Base-by-base conservation (phyloP, 2,888 invertebrate species). In the Coecobrya sp. region DNA sequence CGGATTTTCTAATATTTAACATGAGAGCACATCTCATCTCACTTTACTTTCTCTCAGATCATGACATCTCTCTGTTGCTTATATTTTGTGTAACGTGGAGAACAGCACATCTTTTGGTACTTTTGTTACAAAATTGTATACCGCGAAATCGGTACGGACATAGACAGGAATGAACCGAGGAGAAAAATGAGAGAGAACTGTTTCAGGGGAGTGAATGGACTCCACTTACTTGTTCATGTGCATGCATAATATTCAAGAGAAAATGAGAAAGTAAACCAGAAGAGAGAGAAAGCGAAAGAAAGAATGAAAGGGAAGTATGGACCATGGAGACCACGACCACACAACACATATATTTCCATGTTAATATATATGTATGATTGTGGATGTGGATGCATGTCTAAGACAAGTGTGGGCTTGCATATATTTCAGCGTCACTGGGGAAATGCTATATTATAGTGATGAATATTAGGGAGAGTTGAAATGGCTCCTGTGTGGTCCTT, bases 401-500 rank as follows among this genome's bases (percentile, higher is more conserved):
- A 16, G 19, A 70, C 13, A 68, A 30, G 27, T 30, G 65, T 65
- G 59, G 8, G 30, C 65, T 65, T 42, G 25, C 27, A 52, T 70
- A 42, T 70, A n/a, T 70, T 42, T n/a, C 52, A 27, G 16, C 42
- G 19, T 49, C 79, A 52, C 79, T 27, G 52, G 52, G 52, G 79
- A 52, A 65, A 70, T 7, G 1, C 62, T 13, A 25, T 68, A 25
- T 65, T 16, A 13, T 8, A 73, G 73, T 73, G 73, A 84, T 68
- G 73, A 86, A 70, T 73, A 89, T 81, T 30, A 16, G 27, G 42
- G 27, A 79, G 76, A 86, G 59, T 22, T 79, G 59, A 16, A 79
- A 68, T 19, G n/a, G n/a, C 65, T 90, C 86, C 81, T 91, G 45
- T 87, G 91, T 91, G 91, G 91, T 86, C 91, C 86, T 87, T 86